These are phyloP conservation scores for Aromia moschata DNA, from an alignment of 2,888 invertebrate genomes.

Conservation along the genomic window DNA sequence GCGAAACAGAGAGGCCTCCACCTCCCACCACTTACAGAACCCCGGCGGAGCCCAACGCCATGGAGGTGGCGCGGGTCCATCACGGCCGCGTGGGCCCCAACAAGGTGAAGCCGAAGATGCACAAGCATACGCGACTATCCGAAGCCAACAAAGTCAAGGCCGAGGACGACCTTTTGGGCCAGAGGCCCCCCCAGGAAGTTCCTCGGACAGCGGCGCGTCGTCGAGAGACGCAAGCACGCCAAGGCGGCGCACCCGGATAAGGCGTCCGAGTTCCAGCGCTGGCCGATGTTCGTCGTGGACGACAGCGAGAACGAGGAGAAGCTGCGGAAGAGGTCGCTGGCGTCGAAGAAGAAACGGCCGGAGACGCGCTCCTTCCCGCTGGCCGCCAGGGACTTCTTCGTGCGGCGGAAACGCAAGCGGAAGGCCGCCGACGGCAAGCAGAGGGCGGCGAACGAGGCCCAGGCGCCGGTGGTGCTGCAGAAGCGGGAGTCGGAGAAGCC, in stretches of 20 bases:
- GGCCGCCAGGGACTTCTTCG: conserved; percentile 36
- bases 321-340: conserved; percentile 34
- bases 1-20: not conserved
- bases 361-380: conserved; percentile 32
- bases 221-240: not conserved
- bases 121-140: not conserved
- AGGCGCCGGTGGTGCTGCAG: conserved; percentile 7
- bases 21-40: not conserved
- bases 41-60: not conserved
- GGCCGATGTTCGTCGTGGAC: conserved; percentile 41
- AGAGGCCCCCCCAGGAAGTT: not conserved
- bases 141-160: not conserved
- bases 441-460: not conserved
- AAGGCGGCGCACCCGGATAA: conserved; percentile 19
- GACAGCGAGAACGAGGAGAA: conserved; percentile 41
- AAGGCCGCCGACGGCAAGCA: not conserved
- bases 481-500: not conserved
- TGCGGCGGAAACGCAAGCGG: conserved; percentile 3
- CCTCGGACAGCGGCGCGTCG: conserved; percentile 5
- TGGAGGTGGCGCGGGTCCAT: not conserved
- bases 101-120: not conserved
- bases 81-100: not conserved
- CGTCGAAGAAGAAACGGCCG: conserved; percentile 16
- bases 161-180: not conserved
- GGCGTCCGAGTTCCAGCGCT: conserved; percentile 43